Conservation (phyloP, 2,797 vertebrate species). For the Periparus ater region DNA sequence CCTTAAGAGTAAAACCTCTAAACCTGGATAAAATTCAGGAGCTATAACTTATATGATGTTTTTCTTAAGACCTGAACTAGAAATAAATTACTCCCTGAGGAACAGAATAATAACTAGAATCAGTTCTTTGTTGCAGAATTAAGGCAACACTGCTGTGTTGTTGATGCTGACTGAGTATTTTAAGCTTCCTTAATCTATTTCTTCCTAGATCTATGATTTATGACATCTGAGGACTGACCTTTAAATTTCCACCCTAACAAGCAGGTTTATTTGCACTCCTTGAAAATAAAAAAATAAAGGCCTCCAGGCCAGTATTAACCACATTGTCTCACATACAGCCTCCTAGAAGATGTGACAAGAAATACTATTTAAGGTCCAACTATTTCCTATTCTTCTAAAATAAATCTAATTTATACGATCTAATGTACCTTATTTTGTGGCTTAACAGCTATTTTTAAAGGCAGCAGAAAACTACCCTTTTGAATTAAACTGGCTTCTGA, state of each 20-base stretch:
- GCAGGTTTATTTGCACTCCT: slow-evolving; percentile 42
- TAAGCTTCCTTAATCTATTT: slow-evolving; percentile 34
- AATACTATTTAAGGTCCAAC: neutral
- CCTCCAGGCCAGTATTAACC: slow-evolving; percentile 25
- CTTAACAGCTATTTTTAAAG: slow-evolving; percentile 4
- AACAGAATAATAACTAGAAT: slow-evolving; percentile 36
- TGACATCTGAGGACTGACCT: slow-evolving; percentile 38
- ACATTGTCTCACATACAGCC: neutral
- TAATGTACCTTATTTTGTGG: neutral
- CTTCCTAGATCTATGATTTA: slow-evolving; percentile 48
- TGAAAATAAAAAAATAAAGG: slow-evolving; percentile 35
- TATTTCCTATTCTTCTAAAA: slow-evolving; percentile 2
- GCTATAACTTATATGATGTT: neutral
- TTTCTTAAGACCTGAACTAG: neutral
- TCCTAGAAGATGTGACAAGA: neutral
- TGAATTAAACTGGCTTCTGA: neutral
- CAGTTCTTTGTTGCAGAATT: slow-evolving; percentile 24
- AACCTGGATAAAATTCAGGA: neutral
- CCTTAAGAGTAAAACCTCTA: neutral
- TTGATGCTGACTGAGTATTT: slow-evolving; percentile 39
- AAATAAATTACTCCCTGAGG: slow-evolving; percentile 26
- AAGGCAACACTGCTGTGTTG: slow-evolving; percentile 1
- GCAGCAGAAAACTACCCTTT: neutral
- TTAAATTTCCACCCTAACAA: slow-evolving; percentile 58
- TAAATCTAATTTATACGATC: neutral